A percentile compares a stretch with the other conserved stretches of the same genome.
These are phyloP conservation scores for Aix galericulata DNA, from an alignment of 2,113 vertebrate genomes.

Conservation along the genomic window DNA sequence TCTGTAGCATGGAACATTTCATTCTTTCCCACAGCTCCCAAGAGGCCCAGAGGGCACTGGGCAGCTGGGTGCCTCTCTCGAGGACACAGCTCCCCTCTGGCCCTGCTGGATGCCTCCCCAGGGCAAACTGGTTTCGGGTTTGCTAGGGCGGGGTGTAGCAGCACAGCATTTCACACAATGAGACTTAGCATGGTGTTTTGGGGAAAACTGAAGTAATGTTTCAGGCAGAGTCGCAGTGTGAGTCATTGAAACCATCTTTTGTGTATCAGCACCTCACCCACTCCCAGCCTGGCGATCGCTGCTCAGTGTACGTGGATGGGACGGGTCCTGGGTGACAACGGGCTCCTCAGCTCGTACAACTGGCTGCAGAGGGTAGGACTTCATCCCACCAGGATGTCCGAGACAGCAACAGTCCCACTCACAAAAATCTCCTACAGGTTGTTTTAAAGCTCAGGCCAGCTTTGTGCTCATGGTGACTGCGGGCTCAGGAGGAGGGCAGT, in stretches of 20 bases:
- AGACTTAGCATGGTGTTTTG: neutral
- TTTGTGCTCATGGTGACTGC: neutral
- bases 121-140: neutral
- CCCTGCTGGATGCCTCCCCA: neutral
- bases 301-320: accelerated
- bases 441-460: neutral
- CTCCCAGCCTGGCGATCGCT: neutral
- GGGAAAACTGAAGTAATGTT: neutral
- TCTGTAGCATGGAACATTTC: neutral
- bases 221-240: neutral
- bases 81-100: neutral
- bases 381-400: neutral
- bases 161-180: neutral
- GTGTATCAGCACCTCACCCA: neutral
- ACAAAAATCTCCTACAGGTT: neutral
- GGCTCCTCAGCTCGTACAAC: neutral
- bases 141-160: neutral
- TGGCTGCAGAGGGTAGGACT: neutral
- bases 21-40: neutral
- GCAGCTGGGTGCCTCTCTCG: neutral
- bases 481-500: neutral
- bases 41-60: neutral
- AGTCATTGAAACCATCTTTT: neutral
- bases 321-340: neutral
- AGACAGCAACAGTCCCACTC: neutral